Conservation (phyloP, 2,888 invertebrate species). For the Rhogogaster chlorosoma region DNA sequence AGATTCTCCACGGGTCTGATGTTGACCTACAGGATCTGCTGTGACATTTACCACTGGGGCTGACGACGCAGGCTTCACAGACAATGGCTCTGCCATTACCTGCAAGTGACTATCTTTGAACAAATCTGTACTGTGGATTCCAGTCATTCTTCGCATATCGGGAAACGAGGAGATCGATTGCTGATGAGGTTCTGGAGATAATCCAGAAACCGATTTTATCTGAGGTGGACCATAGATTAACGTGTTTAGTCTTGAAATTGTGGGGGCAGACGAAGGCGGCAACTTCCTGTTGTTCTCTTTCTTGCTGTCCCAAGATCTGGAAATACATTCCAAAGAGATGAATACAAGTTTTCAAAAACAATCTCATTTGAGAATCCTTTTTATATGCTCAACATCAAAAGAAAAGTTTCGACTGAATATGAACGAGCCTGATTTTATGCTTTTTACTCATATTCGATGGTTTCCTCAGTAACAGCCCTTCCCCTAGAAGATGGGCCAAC, state of each 20-base stretch:
- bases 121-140: not conserved
- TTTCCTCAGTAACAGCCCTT: not conserved
- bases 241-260: not conserved
- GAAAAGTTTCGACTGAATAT: not conserved
- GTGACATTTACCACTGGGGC: not conserved
- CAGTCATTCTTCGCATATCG: not conserved
- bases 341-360: not conserved
- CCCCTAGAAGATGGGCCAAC: constrained; percentile 56
- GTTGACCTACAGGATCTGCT: not conserved
- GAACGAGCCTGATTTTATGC: not conserved
- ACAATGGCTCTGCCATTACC: not conserved
- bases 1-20: not conserved
- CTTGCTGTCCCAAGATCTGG: constrained; percentile 24
- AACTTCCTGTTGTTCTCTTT: not conserved
- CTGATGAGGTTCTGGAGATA: not conserved
- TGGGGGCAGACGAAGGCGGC: not conserved
- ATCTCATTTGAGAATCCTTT: not conserved
- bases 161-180: not conserved
- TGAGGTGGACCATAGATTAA: not conserved
- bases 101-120: not conserved
- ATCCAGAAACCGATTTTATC: not conserved
- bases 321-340: not conserved
- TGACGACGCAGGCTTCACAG: not conserved
- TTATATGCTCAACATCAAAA: no score
- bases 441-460: constrained; percentile 24